Evolutionary conservation across 2,797 vertebrate species (phyloP).

Genomic region (Adrianichthys oophorus): DNA sequence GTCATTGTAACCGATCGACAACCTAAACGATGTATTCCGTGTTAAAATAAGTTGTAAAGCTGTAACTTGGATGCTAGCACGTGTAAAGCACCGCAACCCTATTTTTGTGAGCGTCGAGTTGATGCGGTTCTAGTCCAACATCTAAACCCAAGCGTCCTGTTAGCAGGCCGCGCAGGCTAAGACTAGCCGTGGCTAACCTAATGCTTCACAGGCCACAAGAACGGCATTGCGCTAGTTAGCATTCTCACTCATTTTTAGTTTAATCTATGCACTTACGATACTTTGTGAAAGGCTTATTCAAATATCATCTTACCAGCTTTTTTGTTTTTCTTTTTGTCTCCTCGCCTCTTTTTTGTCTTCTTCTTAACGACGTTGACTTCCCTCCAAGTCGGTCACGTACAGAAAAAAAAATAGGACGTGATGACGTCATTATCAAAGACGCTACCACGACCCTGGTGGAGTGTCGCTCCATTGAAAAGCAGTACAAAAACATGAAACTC

Average conservation of each 20-base stretch:
- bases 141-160: conserved; percentile 55
- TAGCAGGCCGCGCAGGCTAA: conserved; percentile 49
- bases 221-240: conserved; percentile 21
- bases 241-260: neutral
- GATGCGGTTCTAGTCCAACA: conserved; percentile 19
- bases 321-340: conserved; percentile 21
- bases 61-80: neutral
- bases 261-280: accelerated
- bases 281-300: accelerated
- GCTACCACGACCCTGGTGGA: conserved; percentile 27
- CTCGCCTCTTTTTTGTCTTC: conserved; percentile 14
- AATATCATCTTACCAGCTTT: conserved; percentile 54
- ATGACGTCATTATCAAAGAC: conserved; percentile 16
- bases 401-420: conserved; percentile 20
- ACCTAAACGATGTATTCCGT: accelerated
- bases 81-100: conserved; percentile 41
- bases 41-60: neutral
- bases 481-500: neutral
- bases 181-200: conserved; percentile 36
- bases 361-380: conserved; percentile 28
- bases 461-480: neutral
- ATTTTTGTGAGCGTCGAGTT: conserved; percentile 48
- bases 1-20: no score
- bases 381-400: conserved; percentile 43
- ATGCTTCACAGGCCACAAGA: conserved; percentile 30